Percentiles rank a stretch among this genome's conserved stretches.
Evolutionary conservation across 2,888 invertebrate genomes (phyloP).

Genomic region (Drosophila acutilabella): DNA sequence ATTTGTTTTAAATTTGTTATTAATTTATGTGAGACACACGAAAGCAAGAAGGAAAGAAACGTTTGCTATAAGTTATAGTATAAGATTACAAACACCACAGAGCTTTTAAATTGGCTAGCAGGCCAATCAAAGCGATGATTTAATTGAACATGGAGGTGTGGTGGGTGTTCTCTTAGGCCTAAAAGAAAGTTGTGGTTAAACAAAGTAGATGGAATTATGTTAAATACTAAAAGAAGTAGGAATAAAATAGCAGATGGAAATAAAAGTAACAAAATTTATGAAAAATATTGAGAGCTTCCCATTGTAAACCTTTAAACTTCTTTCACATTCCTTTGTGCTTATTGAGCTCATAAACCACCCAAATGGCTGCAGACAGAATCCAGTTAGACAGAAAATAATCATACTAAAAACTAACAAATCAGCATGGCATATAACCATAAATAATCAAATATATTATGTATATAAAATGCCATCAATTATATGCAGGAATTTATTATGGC

Average conservation of each 20-base stretch:
- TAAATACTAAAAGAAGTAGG: too few relatives aligned
- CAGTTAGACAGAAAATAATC: slow-evolving; percentile 48
- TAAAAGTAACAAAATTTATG: too few relatives aligned
- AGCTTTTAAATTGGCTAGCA: slow-evolving; percentile 4
- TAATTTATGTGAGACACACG: slow-evolving; percentile 65
- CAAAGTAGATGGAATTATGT: background rate
- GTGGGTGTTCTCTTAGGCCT: background rate
- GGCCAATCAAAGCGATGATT: background rate
- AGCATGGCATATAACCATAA: slow-evolving; percentile 67
- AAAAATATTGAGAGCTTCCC: background rate
- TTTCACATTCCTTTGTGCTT: background rate
- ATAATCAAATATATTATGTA: slow-evolving; percentile 55
- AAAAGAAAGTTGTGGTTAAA: background rate
- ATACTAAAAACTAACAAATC: slow-evolving; percentile 57
- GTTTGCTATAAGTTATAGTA: slow-evolving; percentile 11
- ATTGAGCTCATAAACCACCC: slow-evolving; percentile 52
- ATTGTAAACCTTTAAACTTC: too few relatives aligned
- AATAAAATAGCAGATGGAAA: too few relatives aligned
- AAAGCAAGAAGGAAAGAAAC: slow-evolving; percentile 9
- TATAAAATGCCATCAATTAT: slow-evolving; percentile 62
- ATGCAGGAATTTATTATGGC: slow-evolving; percentile 74
- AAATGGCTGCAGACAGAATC: slow-evolving; percentile 21
- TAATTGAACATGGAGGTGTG: background rate
- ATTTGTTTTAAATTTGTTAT: slow-evolving; percentile 79
- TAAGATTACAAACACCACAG: slow-evolving; percentile 23